These are phyloP conservation scores for Catagonus wagneri DNA, from an alignment of 2,113 vertebrate species.

Conservation along the genomic window DNA sequence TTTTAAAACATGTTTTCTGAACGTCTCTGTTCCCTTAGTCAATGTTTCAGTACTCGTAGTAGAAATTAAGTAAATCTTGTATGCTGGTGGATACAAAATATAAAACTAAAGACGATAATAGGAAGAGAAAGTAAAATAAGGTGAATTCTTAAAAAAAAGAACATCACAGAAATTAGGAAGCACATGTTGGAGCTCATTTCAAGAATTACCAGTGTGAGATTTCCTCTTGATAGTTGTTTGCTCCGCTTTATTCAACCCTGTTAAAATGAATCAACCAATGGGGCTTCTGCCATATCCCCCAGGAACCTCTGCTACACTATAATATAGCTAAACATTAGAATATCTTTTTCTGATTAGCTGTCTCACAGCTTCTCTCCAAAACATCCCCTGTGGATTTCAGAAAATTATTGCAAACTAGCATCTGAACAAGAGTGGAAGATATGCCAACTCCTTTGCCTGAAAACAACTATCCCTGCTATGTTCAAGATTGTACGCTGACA, in stretches of 20 bases:
- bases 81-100: background rate
- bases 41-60: background rate
- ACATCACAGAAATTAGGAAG: slow-evolving; percentile 50
- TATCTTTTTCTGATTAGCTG: slow-evolving; percentile 74
- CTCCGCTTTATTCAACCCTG: slow-evolving; percentile 57
- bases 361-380: slow-evolving; percentile 67
- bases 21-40: background rate
- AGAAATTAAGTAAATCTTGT: slow-evolving; percentile 54
- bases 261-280: slow-evolving; percentile 58
- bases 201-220: slow-evolving; percentile 60
- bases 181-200: slow-evolving; percentile 43
- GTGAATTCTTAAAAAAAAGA: slow-evolving; percentile 46
- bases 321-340: slow-evolving; percentile 61
- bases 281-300: slow-evolving; percentile 45
- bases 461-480: slow-evolving; percentile 41
- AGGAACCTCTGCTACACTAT: slow-evolving; percentile 48
- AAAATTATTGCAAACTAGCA: slow-evolving; percentile 69
- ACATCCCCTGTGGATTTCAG: slow-evolving; percentile 65
- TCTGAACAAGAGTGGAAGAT: slow-evolving; percentile 53
- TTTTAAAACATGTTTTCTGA: slow-evolving; percentile 30
- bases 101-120: background rate
- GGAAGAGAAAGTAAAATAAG: slow-evolving; percentile 40
- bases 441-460: slow-evolving; percentile 21
- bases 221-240: slow-evolving; percentile 59
- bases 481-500: slow-evolving; percentile 29